Evolutionary conservation across 2,797 vertebrate genomes (phyloP).

Genomic region (Echiichthys vipera): DNA sequence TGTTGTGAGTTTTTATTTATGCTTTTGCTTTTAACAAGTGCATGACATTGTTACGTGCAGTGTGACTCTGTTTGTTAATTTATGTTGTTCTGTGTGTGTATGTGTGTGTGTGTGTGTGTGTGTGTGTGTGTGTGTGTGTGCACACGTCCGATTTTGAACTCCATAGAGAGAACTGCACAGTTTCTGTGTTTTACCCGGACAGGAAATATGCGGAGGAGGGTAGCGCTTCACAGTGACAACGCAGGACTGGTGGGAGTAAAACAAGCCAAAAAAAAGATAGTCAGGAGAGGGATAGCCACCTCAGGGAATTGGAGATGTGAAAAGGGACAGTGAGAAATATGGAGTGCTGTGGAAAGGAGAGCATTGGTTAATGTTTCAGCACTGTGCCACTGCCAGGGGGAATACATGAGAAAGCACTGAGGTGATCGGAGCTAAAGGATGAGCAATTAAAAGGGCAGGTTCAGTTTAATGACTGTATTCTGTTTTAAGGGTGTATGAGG

Average conservation of each 20-base stretch:
- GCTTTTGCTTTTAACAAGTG: slow-evolving; percentile 12
- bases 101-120: too few species aligned
- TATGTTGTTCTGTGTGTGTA: not conserved
- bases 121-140: not conserved
- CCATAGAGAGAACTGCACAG: not conserved
- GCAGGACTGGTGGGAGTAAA: slow-evolving; percentile 22
- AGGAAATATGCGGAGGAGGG: slow-evolving; percentile 25
- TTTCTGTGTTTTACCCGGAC: slow-evolving; percentile 12
- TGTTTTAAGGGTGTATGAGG: not conserved
- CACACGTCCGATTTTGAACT: slow-evolving; percentile 18
- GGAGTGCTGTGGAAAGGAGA: slow-evolving; percentile 50
- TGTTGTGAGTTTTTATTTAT: slow-evolving; percentile 4
- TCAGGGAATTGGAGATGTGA: slow-evolving; percentile 33
- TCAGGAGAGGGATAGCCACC: slow-evolving; percentile 19
- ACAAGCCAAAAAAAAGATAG: slow-evolving; percentile 24
- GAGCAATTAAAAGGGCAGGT: slow-evolving; percentile 23
- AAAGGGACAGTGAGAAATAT: slow-evolving; percentile 51
- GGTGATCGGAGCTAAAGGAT: slow-evolving; percentile 26
- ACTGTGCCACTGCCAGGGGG: slow-evolving; percentile 27
- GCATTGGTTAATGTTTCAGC: slow-evolving; percentile 63
- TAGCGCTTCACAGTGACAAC: slow-evolving; percentile 17
- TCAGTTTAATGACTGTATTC: not conserved
- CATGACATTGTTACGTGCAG: not conserved
- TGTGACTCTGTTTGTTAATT: not conserved
- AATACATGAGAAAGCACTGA: slow-evolving; percentile 51